Base-by-base conservation (phyloP, 2,888 invertebrate genomes). In the Spicauda simplicius region DNA sequence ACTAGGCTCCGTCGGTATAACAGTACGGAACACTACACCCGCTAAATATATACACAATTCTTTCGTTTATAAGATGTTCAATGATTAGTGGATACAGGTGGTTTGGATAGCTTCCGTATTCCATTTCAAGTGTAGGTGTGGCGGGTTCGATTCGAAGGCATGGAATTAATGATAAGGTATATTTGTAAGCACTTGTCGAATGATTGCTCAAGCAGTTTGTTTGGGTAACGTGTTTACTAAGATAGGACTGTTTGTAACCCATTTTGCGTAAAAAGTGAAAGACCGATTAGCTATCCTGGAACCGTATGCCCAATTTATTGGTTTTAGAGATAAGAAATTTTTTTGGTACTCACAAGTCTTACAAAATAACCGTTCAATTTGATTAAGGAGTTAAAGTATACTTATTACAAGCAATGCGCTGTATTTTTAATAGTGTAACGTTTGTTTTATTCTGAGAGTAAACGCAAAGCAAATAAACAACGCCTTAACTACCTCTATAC, bases 91-190 rank as follows among this genome's bases (percentile, higher is more conserved):
- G 30, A 52, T 30, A 52, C 33, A 52, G 52, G 25, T 64, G 30
- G 18, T 3, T 53, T 30, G 0, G 16, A 16, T 25, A 41, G 64
- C 58, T 58, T 64, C 64, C 53, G 64, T 58, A 58, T 58, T 58
- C 20, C 14, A 52, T 52, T 20, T 64, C 58, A 58, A 58, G 57
- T 58, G 52, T 53, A 25, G 64, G 64, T 25, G 58, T 41, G 53
- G 58, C 52, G 52, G 60, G 45, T 57, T 58, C 25, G 19, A 19
- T 33, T 52, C 18, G 60, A 33, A 12, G 56, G n/a, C n/a, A n/a
- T n/a, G 48, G 57, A 16, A 25, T 19, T 7, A 77, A 70, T 71
- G 82, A 87, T 87, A 75, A 68, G 61, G 66, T n/a, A n/a, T 68
- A 80, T 73, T 50, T 57, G 53, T 53, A 52, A 58, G 53, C 64